These are phyloP conservation scores for Oophaga pumilio DNA, from an alignment of 2,113 vertebrate species.

Conservation along the genomic window DNA sequence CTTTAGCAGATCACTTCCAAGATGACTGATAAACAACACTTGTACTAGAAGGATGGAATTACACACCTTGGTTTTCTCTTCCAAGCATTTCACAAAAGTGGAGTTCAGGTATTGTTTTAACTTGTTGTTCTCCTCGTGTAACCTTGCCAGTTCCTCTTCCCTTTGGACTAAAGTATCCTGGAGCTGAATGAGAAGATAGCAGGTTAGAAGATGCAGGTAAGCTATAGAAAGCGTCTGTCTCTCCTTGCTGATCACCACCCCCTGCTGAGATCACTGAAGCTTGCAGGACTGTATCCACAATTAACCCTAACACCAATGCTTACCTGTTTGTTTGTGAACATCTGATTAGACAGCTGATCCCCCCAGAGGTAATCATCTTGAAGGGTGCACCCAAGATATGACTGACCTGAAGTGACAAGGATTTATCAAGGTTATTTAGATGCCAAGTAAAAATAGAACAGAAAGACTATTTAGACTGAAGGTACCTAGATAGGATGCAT, in stretches of 20 bases:
- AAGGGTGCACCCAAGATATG: slow-evolving; percentile 45
- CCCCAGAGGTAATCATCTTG: slow-evolving; percentile 69
- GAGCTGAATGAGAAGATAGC: slow-evolving; percentile 74
- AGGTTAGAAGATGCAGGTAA: neutral
- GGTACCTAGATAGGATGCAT: neutral
- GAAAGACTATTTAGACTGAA: neutral
- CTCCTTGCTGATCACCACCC: too few species aligned
- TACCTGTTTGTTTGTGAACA: slow-evolving; percentile 92
- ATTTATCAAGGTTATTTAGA: neutral
- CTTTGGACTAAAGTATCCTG: slow-evolving; percentile 91
- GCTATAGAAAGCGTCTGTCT: neutral
- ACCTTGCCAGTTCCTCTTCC: slow-evolving; percentile 88
- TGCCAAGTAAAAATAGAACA: neutral
- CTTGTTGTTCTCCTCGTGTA: slow-evolving; percentile 91
- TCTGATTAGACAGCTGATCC: slow-evolving; percentile 82
- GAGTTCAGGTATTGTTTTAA: slow-evolving; percentile 88
- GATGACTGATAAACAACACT: neutral
- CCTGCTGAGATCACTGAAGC: slow-evolving; percentile 7
- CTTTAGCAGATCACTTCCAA: neutral
- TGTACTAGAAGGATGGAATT: neutral
- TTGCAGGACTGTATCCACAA: neutral
- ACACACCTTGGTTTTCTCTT: slow-evolving; percentile 85
- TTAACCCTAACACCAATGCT: slow-evolving; percentile 8
- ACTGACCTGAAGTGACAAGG: slow-evolving; percentile 59
- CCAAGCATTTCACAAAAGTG: slow-evolving; percentile 83